phyloP scores from a whole-genome alignment of 2,113 vertebrate genomes.

The Corydoras sp. region DNA sequence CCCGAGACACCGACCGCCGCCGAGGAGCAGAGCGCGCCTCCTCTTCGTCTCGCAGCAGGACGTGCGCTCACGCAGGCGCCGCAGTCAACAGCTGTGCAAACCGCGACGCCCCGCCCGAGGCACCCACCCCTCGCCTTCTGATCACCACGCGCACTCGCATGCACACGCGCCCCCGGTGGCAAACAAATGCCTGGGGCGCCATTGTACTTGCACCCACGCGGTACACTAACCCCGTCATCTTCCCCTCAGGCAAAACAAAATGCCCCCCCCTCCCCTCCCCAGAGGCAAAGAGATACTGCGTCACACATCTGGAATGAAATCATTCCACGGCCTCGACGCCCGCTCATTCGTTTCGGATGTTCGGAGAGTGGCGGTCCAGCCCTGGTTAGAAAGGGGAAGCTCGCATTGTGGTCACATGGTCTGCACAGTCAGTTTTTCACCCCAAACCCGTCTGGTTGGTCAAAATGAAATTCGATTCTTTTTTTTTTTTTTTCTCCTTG shows the following conservation, averaged over 20 bases:
- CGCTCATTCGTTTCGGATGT: neutral
- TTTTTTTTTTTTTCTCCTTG: neutral
- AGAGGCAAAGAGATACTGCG: neutral
- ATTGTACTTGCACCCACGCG: constrained; percentile 16
- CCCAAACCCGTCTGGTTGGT: constrained; percentile 9
- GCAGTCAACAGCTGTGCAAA: constrained; percentile 32
- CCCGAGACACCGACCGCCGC: neutral
- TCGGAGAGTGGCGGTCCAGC: too few species aligned
- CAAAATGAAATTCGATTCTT: constrained; percentile 3
- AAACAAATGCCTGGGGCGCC: constrained; percentile 27
- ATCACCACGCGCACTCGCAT: constrained; percentile 20
- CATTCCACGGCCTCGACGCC: neutral
- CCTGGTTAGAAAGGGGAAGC: constrained; percentile 21
- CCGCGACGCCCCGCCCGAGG: constrained; percentile 8
- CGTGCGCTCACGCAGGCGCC: neutral
- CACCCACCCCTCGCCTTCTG: constrained; percentile 5
- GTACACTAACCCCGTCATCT: constrained; percentile 4
- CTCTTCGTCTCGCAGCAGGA: constrained; percentile 1
- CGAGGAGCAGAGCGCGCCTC: constrained; percentile 16
- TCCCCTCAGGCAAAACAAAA: constrained; percentile 21
- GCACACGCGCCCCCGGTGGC: constrained; percentile 13
- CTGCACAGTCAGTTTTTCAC: constrained; percentile 19
- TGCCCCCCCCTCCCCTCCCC: neutral
- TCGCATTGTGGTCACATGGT: neutral
- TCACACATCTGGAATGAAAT: neutral